These are phyloP conservation scores for Oxytorus armatus DNA, from an alignment of 2,888 invertebrate species.

Conservation along the genomic window DNA sequence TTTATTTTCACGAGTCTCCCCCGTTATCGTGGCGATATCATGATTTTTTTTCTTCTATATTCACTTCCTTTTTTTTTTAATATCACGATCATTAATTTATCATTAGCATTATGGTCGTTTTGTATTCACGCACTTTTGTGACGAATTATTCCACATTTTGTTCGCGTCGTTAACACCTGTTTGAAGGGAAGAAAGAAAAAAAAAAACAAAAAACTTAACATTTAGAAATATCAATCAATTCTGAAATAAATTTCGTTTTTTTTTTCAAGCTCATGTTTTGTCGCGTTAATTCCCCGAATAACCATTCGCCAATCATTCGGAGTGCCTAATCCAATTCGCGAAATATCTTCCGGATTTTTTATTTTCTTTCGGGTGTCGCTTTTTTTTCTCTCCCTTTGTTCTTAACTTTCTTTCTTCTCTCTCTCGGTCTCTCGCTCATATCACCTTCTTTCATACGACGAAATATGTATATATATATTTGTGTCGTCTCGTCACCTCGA, in stretches of 20 bases:
- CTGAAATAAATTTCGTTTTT: too few species aligned
- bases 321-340: not conserved
- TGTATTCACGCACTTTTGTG: constrained; percentile 46
- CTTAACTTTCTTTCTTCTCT: not conserved
- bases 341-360: not conserved
- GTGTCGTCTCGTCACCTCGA: constrained; percentile 19
- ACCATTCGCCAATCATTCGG: not conserved
- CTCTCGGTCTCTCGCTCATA: not conserved
- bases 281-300: not conserved
- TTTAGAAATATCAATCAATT: not conserved
- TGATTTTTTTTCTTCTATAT: not conserved
- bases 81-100: constrained; percentile 36
- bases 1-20: constrained; percentile 14
- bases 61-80: constrained; percentile 3
- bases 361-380: not conserved
- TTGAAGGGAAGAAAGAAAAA: constrained; percentile 25
- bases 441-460: constrained; percentile 13
- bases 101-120: constrained; percentile 29
- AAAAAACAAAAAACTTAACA: constrained; percentile 18
- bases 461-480: constrained; percentile 5
- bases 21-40: constrained; percentile 19
- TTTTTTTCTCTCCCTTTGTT: not conserved
- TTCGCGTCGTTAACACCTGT: constrained; percentile 41
- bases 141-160: constrained; percentile 50
- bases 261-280: not conserved